Base-by-base conservation (phyloP, 1,140 invertebrate genomes). In the Drosophila subobscura region DNA sequence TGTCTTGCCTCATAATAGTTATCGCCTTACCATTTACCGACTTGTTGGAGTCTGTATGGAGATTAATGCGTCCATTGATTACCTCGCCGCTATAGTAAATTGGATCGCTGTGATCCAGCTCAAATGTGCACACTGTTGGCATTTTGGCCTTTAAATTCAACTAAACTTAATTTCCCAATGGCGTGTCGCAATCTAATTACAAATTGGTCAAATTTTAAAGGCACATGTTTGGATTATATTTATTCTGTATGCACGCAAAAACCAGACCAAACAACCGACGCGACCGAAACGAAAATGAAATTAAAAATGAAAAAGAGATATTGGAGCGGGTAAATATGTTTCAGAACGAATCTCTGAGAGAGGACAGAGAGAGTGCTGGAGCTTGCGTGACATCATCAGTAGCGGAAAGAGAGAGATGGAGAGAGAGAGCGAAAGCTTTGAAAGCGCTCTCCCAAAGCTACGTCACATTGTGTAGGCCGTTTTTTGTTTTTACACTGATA, bases 11-110 rank as follows among this genome's bases (percentile, higher is more conserved):
- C 0, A 7, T 14, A 20, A 1, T 8, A 6, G 4, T 8, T 33
- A 10, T 10, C 25, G 25, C 12, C 65, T 84, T 61, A 89, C 85
- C 79, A 53, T 79, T 79, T 2, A 89, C 80, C 4, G 67, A 67
- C 55, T 89, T 85, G 22, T 59, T 67, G 51, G 63, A 70, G 7
- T 58, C 67, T 29, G 85, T 89, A 2, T 40, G 72, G 5, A 89
- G 53, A 37, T 52, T 6, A 27, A 83, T 56, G 1, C 77, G 71
- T 23, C 85, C 85, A 72, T 85, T 89, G 40, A 89, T 76, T 27
- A 74, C 73, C 46, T 89, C 85, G 2, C 85, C 85, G 22, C 85
- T 89, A 4, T 89, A 89, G 37, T 89, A 89, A 52, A 89, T 65
- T 10, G 79, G 70, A 22, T 79, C 51, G 4, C 52, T 71, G 1